phyloP scores from a whole-genome alignment of 2,113 vertebrate species.

The Leptodactylus fuscus region DNA sequence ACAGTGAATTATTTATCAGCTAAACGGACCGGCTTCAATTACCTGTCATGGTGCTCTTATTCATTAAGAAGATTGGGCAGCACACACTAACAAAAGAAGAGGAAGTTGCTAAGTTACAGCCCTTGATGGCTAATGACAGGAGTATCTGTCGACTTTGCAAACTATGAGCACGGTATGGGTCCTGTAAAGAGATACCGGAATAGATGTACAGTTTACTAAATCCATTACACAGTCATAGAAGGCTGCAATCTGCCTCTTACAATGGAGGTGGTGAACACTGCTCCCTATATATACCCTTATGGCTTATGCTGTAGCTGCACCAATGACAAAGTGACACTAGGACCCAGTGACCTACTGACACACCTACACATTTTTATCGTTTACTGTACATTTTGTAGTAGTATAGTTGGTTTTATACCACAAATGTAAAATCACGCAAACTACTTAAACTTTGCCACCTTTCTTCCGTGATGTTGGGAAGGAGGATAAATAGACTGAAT shows the following conservation, averaged over 20 bases:
- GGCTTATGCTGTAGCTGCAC: not conserved
- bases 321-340: not conserved
- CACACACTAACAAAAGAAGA: constrained; percentile 72
- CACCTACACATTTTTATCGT: not conserved
- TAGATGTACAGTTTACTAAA: not conserved
- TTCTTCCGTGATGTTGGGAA: no score
- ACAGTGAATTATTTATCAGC: constrained; percentile 93
- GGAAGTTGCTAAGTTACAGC: constrained; percentile 79
- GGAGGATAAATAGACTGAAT: no score
- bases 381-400: not conserved
- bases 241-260: not conserved
- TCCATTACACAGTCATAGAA: not conserved
- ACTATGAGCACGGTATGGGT: constrained; percentile 28
- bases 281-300: no score
- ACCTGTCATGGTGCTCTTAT: constrained; percentile 88
- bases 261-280: not conserved
- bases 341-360: not conserved
- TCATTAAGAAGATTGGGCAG: constrained; percentile 96
- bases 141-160: constrained; percentile 45
- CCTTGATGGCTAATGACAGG: constrained; percentile 63
- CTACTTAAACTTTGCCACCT: no score
- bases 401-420: not conserved
- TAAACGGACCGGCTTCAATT: constrained; percentile 91
- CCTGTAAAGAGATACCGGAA: constrained; percentile 50
- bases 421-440: no score